Percentiles rank a stretch among this genome's conserved stretches.
Evolutionary conservation across 2,888 invertebrate genomes (phyloP).

Genomic region (Dryobota labecula): DNA sequence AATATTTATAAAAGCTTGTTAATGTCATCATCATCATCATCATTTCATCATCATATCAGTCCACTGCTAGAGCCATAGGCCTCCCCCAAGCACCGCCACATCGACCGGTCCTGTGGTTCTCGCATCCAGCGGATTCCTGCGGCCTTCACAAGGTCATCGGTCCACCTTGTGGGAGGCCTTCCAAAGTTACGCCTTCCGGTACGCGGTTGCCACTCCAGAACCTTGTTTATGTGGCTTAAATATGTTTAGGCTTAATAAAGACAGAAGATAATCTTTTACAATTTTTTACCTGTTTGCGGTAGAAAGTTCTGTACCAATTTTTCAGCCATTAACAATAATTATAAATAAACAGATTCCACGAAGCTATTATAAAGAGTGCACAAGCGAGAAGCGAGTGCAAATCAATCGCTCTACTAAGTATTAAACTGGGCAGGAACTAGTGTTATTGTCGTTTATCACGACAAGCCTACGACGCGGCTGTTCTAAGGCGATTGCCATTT

Average conservation of each 20-base stretch:
- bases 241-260: neutral
- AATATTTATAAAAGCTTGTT: neutral
- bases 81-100: no score
- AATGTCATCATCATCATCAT: neutral
- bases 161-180: no score
- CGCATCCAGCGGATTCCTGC: no score
- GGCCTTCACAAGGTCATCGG: no score
- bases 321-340: conserved; percentile 46
- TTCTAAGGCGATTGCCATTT: conserved; percentile 39
- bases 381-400: conserved; percentile 66
- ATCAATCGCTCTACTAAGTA: conserved; percentile 73
- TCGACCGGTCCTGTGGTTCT: no score
- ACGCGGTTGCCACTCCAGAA: no score
- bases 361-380: conserved; percentile 64
- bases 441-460: conserved; percentile 60
- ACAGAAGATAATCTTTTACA: neutral
- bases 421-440: conserved; percentile 60
- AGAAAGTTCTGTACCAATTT: conserved; percentile 37
- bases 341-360: conserved; percentile 51
- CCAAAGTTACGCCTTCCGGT: no score
- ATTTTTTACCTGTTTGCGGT: neutral
- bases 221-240: neutral
- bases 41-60: no score
- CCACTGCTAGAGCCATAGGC: neutral
- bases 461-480: conserved; percentile 38